Base-by-base conservation (phyloP, 2,888 invertebrate species). In the Merodon equestris region DNA sequence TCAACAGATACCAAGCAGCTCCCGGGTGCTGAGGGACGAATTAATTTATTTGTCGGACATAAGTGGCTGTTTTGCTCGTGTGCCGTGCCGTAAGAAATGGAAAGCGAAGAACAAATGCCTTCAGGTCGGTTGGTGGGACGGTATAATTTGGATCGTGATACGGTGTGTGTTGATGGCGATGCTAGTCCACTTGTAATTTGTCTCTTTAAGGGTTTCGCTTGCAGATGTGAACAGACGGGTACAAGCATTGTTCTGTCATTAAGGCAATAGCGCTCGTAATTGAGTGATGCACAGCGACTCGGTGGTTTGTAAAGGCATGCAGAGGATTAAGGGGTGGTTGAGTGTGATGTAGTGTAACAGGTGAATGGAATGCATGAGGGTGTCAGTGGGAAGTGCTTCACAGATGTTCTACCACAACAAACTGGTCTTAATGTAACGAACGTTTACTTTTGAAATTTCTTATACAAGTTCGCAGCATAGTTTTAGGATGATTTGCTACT, bases 191-290 rank as follows among this genome's bases (percentile, higher is more conserved):
- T 50, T 17, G 63, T 56, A 71, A 61, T 63, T 56, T 63, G 63
- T 71, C 71, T 71, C 34, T 18, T 36, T 63, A 56, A 71, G 63
- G 54, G 63, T 42, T 15, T 56, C 34, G 3, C 48, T 27, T 0
- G 18, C 54, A 56, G 60, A 70, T 61, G 60, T 40, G 47, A 71
- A 56, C 56, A 63, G 71, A 71, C 61, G 70, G 61, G n/a, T 54
- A 61, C 70, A 58, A 58, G 64, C 54, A 70, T 58, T 58, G 44
- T 54, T 40, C 36, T 71, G 64, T 70, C 75, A 71, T 71, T 71
- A 66, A 64, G 70, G 58, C 54, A 76, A 76, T 76, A 71, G 50
- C 48, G 48, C 64, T 66, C 54, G 71, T 76, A 71, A 76, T 71
- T 76, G 64, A 64, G 64, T 63, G 56, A 27, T 27, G 27, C 2